A percentile compares a stretch with the other conserved stretches of the same genome.
Conservation (phyloP, 2,888 invertebrate genomes). For the Ametastegia equiseti region DNA sequence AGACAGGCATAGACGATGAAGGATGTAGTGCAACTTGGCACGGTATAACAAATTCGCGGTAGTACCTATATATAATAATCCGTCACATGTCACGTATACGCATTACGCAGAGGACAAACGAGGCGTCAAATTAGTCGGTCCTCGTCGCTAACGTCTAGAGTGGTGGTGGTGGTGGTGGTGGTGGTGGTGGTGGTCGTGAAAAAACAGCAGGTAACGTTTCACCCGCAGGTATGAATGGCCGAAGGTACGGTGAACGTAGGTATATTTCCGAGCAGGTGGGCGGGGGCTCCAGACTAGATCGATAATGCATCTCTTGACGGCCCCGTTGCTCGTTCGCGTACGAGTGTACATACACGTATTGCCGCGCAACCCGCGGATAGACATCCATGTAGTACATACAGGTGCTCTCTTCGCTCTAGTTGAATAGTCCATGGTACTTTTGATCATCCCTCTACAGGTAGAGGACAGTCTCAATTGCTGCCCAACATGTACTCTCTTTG, state of each 20-base stretch:
- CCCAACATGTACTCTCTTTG: background rate
- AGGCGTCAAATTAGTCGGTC: background rate
- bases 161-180: background rate
- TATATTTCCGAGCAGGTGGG: constrained; percentile 56
- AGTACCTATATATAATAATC: background rate
- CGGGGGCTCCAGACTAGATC: constrained; percentile 69
- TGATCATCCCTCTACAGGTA: too few relatives aligned
- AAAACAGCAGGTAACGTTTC: background rate
- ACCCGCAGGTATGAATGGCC: background rate
- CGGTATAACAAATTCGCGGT: background rate
- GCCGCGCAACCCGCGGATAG: constrained; percentile 13
- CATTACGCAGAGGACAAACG: background rate
- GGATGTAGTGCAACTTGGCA: background rate
- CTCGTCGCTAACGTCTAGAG: background rate
- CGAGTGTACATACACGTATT: too few relatives aligned
- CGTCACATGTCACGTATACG: background rate
- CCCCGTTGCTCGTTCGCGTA: constrained; percentile 41
- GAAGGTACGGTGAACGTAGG: background rate
- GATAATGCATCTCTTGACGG: constrained; percentile 71
- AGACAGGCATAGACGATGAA: too few relatives aligned
- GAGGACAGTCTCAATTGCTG: too few relatives aligned
- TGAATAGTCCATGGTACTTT: too few relatives aligned
- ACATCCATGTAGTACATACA: background rate
- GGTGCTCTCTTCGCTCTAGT: background rate
- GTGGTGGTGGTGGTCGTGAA: too few relatives aligned